Percentiles rank a stretch among this genome's conserved stretches.
Conservation (phyloP, 2,113 vertebrate species). For the Neotoma lepida region DNA sequence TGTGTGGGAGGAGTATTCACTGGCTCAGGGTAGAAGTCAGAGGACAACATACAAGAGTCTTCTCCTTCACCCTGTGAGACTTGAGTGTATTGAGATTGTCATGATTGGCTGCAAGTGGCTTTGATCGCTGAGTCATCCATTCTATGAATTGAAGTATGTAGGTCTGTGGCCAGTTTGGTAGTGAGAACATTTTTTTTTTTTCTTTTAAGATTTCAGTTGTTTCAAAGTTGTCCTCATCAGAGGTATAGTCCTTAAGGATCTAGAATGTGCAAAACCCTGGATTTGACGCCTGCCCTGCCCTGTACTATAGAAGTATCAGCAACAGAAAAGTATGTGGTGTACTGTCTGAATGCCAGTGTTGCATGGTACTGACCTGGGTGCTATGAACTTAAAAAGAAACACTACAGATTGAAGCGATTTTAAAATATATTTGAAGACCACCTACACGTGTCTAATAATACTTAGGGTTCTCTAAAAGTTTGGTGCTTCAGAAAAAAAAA, state of each 20-base stretch:
- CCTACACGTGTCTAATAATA: constrained; percentile 16
- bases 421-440: not conserved
- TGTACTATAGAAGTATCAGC: not conserved
- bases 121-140: not conserved
- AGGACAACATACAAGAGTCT: not conserved
- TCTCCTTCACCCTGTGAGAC: not conserved
- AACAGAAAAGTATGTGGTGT: not conserved
- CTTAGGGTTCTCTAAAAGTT: not conserved
- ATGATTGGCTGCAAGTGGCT: not conserved
- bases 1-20: not conserved
- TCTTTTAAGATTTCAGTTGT: not conserved
- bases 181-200: not conserved
- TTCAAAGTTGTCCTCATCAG: not conserved
- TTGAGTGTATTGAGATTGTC: not conserved
- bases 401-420: not conserved
- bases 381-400: not conserved
- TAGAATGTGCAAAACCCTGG: not conserved
- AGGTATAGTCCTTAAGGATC: not conserved
- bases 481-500: not conserved
- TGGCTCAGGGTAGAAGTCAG: not conserved
- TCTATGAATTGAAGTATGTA: not conserved
- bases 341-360: not conserved
- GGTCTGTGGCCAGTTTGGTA: not conserved
- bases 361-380: not conserved
- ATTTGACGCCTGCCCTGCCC: not conserved